Percentiles rank a stretch among this genome's conserved stretches.
Evolutionary conservation across 1,140 invertebrate genomes (phyloP).

Genomic region (Caerostris darwini): DNA sequence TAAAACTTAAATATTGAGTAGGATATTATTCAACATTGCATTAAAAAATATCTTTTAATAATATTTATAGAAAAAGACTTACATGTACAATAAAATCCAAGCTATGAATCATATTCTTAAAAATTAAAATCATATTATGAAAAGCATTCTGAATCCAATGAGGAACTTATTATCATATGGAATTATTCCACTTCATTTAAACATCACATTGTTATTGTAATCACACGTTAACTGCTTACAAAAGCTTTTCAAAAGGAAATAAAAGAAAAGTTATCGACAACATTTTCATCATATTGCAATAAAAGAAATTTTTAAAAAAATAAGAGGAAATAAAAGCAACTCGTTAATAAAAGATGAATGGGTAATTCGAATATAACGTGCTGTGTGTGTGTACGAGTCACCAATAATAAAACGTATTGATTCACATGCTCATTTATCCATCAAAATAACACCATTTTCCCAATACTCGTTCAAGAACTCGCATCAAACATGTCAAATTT

Average conservation of each 20-base stretch:
- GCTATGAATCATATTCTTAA: no score
- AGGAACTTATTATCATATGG: not conserved
- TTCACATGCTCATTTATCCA: conserved; percentile 44
- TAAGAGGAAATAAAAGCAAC: not conserved
- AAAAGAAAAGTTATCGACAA: not conserved
- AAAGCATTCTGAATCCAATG: not conserved
- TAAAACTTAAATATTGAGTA: no score
- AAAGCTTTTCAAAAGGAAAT: not conserved
- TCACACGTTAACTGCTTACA: not conserved
- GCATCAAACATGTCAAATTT: conserved; percentile 33
- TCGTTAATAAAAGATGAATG: conserved; percentile 49
- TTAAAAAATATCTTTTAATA: no score
- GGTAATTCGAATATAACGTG: conserved; percentile 55
- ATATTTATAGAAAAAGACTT: no score
- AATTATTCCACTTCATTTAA: not conserved
- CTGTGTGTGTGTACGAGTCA: not conserved
- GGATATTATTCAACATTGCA: no score
- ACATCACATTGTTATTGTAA: conserved; percentile 1
- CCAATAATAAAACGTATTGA: conserved; percentile 47
- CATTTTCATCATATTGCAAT: not conserved
- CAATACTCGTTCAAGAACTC: not conserved
- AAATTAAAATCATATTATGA: no score
- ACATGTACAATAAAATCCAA: no score
- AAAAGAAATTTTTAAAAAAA: conserved; percentile 1
- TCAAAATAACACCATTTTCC: conserved; percentile 49